A percentile compares a stretch with the other conserved stretches of the same genome.
Conservation (phyloP, 2,113 vertebrate genomes). For the Gulo gulo region DNA sequence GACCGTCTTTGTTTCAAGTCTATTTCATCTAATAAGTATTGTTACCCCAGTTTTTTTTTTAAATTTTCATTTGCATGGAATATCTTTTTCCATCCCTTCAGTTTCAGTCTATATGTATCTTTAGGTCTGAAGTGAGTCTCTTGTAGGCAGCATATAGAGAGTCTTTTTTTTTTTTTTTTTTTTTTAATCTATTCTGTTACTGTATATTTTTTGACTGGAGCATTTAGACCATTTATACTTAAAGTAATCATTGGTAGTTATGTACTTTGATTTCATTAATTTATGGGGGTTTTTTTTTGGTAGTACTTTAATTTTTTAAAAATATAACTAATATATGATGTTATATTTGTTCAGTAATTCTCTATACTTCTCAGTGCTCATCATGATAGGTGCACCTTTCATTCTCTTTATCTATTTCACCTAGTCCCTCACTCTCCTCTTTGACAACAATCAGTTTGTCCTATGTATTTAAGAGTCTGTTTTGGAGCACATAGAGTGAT, state of each 20-base stretch:
- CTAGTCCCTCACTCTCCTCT: background rate
- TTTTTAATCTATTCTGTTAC: background rate
- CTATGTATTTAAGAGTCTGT: background rate
- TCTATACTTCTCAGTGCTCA: background rate
- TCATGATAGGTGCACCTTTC: background rate
- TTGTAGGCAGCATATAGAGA: background rate
- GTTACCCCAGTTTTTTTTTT: background rate
- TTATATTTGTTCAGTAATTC: background rate
- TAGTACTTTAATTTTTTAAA: background rate
- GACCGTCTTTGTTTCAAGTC: background rate
- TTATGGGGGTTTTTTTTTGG: background rate
- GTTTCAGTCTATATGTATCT: background rate
- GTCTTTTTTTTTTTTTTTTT: background rate
- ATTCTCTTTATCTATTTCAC: background rate
- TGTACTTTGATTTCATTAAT: background rate
- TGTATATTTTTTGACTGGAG: background rate
- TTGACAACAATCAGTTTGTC: background rate
- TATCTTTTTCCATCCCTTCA: background rate
- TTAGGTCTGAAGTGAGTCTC: background rate
- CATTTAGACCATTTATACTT: background rate
- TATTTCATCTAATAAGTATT: background rate
- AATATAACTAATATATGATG: background rate
- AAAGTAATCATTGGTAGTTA: background rate
- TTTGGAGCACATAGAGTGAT: background rate
- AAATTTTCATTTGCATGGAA: background rate